A percentile compares a stretch with the other conserved stretches of the same genome.
Evolutionary conservation across 2,797 vertebrate genomes (phyloP).

Genomic region (Morus bassanus): DNA sequence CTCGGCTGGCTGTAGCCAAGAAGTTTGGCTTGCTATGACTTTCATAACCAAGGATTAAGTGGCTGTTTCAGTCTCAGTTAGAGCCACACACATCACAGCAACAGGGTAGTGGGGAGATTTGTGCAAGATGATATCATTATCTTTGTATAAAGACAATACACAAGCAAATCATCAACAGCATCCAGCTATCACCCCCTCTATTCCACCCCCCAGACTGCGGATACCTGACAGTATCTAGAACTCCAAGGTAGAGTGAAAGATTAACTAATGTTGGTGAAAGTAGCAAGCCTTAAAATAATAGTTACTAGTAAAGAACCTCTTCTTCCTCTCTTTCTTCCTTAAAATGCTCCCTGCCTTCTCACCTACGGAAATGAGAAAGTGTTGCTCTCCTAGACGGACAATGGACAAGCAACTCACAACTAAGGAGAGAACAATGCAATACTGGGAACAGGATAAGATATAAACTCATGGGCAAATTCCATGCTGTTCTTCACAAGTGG

Average conservation of each 20-base stretch:
- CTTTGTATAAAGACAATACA: background rate
- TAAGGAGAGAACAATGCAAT: background rate
- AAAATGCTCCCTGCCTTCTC: background rate
- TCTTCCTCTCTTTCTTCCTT: background rate
- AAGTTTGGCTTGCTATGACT: background rate
- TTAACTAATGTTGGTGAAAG: background rate
- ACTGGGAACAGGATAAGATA: background rate
- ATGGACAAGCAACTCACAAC: background rate
- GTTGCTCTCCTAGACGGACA: background rate
- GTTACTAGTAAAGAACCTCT: background rate
- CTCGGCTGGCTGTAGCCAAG: background rate
- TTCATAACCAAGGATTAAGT: background rate
- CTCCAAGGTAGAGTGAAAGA: background rate
- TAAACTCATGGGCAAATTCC: background rate
- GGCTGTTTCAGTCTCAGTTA: background rate
- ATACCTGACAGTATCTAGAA: background rate
- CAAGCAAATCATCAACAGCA: background rate
- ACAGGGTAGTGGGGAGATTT: background rate
- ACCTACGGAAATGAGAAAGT: background rate
- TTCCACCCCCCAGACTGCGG: background rate
- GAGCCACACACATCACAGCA: background rate
- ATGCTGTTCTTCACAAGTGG: background rate
- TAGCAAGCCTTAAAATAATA: background rate
- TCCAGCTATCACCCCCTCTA: background rate
- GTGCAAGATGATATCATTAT: background rate